phyloP scores from a whole-genome alignment of 2,888 invertebrate genomes.

The Cephus runcator region DNA sequence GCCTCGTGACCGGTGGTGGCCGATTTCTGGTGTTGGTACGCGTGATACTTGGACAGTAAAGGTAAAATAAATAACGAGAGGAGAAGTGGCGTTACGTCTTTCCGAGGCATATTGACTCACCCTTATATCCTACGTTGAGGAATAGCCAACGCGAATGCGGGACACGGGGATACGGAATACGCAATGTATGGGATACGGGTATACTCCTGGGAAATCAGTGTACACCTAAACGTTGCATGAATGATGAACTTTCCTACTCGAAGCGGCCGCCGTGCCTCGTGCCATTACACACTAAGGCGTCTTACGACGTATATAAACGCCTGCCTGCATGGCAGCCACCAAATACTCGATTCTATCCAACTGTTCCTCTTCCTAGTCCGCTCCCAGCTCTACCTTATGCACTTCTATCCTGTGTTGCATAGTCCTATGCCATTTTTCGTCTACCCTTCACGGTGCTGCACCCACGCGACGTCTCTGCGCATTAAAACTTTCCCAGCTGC shows the following conservation, averaged over 20 bases:
- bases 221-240: constrained; percentile 40
- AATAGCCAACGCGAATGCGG: constrained; percentile 18
- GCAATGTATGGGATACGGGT: constrained; percentile 32
- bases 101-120: not conserved
- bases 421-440: not conserved
- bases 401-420: not conserved
- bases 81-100: not conserved
- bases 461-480: not conserved
- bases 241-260: constrained; percentile 32
- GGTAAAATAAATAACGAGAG: not conserved
- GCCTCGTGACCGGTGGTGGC: not conserved
- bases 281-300: constrained; percentile 7
- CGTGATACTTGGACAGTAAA: not conserved
- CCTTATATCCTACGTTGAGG: not conserved
- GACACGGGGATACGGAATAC: constrained; percentile 30
- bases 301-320: not conserved
- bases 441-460: not conserved
- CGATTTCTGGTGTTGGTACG: not conserved
- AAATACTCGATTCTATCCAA: not conserved
- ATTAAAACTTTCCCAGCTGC: not conserved
- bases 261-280: constrained; percentile 10
- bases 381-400: not conserved
- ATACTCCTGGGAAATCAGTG: constrained; percentile 42
- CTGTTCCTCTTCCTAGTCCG: not conserved
- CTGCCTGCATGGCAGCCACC: not conserved